Conservation (phyloP, 1,140 invertebrate species). For the Meloidogyne chitwoodi region DNA sequence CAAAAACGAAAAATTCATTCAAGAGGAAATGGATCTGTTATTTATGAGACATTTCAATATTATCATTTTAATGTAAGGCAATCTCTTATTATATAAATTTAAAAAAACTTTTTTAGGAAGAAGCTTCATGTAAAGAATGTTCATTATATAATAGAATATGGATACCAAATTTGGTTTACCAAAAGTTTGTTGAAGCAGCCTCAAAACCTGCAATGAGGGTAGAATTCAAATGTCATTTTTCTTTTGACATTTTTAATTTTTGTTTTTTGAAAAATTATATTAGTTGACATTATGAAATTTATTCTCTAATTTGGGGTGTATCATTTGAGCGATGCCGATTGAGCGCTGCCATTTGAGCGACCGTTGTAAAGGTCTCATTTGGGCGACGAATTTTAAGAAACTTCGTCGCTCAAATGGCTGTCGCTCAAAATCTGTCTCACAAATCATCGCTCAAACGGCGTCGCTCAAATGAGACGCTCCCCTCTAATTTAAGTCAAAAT, state of each 20-base stretch:
- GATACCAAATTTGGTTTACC: slow-evolving; percentile 59
- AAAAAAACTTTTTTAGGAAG: slow-evolving; percentile 52
- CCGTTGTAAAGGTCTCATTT: too few species aligned
- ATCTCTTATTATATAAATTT: slow-evolving; percentile 6
- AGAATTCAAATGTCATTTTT: slow-evolving; percentile 8
- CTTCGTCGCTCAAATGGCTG: too few species aligned
- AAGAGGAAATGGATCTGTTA: slow-evolving; percentile 52
- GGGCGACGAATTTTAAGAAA: too few species aligned
- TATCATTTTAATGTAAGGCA: neutral
- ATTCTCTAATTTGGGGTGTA: neutral
- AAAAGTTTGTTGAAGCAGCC: slow-evolving; percentile 60
- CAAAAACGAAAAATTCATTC: slow-evolving; percentile 30
- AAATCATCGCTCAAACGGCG: too few species aligned
- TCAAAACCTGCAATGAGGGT: slow-evolving; percentile 52
- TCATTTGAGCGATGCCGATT: too few species aligned
- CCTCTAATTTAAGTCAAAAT: too few species aligned
- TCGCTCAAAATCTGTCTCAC: too few species aligned
- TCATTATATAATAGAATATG: slow-evolving; percentile 56
- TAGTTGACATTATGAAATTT: neutral
- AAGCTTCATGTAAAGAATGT: slow-evolving; percentile 51
- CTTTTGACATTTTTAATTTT: slow-evolving; percentile 20
- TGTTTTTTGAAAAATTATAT: neutral
- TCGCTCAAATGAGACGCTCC: too few species aligned
- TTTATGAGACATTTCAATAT: slow-evolving; percentile 34
- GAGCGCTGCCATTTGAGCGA: too few species aligned